phyloP scores from a whole-genome alignment of 2,797 vertebrate species.

The Hafferia zeledoni region DNA sequence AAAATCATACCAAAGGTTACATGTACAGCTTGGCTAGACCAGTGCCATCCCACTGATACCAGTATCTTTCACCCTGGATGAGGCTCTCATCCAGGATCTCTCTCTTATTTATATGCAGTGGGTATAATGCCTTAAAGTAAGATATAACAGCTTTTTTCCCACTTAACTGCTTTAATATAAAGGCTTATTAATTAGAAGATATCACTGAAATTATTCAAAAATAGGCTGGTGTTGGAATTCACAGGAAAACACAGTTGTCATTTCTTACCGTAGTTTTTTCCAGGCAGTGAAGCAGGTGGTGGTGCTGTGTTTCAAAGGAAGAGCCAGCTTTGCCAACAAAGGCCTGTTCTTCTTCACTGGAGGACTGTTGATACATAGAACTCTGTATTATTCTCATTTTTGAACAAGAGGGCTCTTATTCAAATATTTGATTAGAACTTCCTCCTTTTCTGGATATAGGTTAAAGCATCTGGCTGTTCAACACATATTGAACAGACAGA shows the following conservation, averaged over 20 bases:
- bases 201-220: conserved; percentile 7
- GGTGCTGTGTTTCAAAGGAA: conserved; percentile 89
- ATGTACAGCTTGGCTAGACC: neutral
- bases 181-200: conserved; percentile 4
- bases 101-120: neutral
- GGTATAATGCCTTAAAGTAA: neutral
- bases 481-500: neutral
- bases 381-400: conserved; percentile 48
- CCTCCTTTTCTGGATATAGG: conserved; percentile 21
- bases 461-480: neutral
- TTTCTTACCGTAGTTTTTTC: conserved; percentile 95
- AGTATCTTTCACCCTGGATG: neutral
- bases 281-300: conserved; percentile 94
- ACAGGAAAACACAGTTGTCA: neutral
- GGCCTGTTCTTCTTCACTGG: conserved; percentile 87
- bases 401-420: conserved; percentile 42
- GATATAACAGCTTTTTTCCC: conserved; percentile 5
- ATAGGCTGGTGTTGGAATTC: neutral
- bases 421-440: conserved; percentile 46
- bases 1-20: neutral
- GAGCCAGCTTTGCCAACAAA: conserved; percentile 88
- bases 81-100: neutral
- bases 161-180: neutral
- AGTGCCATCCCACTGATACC: neutral
- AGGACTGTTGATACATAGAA: conserved; percentile 83